Evolutionary conservation across 53 echinoderm and acorn worm genomes (phyloP), one percentile per base, ranked within the genome.

Genomic region (Holothuria scabra): DNA sequence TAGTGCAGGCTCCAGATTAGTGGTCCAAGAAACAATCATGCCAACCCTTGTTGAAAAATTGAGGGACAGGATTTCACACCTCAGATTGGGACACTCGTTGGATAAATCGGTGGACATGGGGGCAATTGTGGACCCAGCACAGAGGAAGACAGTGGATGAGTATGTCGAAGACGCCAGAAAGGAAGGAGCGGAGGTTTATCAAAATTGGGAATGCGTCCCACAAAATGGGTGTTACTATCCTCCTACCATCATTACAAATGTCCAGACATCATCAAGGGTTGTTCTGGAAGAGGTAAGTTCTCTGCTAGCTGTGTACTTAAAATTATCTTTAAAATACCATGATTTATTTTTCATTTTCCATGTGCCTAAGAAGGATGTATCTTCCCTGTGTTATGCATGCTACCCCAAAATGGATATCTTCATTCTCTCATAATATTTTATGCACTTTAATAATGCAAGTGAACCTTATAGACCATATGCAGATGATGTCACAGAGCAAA

Each of bases 71-170:
- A 89, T 99, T 74, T 78, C 86, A 79, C 89, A 94, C 66, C 88
- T 99, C 19, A 78, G 99, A 29, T 89, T 99, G 16, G 99, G 99
- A 8, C 88, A 99, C 83, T 99, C 99, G 12, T 63, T 99, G 86
- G 99, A 99, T 59, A 99, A 99, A 61, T 95, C 94, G n/a, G 83
- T 99, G n/a, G 99, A 99, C 81, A 93, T 99, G 83, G 94, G 99
- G 2, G 94, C 99, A 2, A 89, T 99, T 25, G 94, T 99, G 10
- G 99, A 99, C 60, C 94, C 94, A 20, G 89, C 94, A 3, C 99
- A 99, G 85, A 81, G 88, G 23, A 95, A 94, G 19, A 85, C 99
- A 0, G 92, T 99, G 18, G 91, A 89, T 56, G 89, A 92, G 59
- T 99, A 91, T 71, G 99, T 99, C 78, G 93, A 99, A 66, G 93